Evolutionary conservation across 2,888 invertebrate species (phyloP).

Genomic region (Panopea generosa): DNA sequence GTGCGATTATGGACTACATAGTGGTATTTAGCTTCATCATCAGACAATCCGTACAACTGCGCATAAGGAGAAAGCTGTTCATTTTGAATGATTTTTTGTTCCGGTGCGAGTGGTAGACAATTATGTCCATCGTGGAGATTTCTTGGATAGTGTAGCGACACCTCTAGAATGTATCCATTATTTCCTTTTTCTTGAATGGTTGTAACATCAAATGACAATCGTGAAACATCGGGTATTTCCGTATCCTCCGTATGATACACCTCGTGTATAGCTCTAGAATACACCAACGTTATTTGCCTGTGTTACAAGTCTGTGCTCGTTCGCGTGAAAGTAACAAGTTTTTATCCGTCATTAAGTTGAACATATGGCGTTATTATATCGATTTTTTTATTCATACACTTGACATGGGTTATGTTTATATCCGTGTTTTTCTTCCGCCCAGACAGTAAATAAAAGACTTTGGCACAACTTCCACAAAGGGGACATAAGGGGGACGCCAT

Average conservation of each 20-base stretch:
- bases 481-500: neutral
- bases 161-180: slow-evolving; percentile 35
- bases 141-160: slow-evolving; percentile 24
- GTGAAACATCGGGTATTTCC: too few relatives aligned
- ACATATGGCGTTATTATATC: too few relatives aligned
- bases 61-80: slow-evolving; percentile 30
- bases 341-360: neutral
- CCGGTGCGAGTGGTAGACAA: slow-evolving; percentile 31
- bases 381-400: too few relatives aligned
- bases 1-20: slow-evolving; percentile 28
- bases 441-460: too few relatives aligned
- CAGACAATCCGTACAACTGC: slow-evolving; percentile 10
- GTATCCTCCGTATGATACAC: too few relatives aligned
- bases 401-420: too few relatives aligned
- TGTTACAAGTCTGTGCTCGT: too few relatives aligned
- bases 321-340: too few relatives aligned
- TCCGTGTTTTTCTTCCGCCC: too few relatives aligned
- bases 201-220: slow-evolving; percentile 14
- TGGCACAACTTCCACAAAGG: too few relatives aligned
- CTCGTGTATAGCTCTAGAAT: too few relatives aligned
- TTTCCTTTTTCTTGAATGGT: slow-evolving; percentile 11
- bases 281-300: too few relatives aligned
- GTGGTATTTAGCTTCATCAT: slow-evolving; percentile 30
- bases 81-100: neutral
- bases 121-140: slow-evolving; percentile 32